Percentiles rank a stretch among this genome's conserved stretches.
These are phyloP conservation scores for Coracias cyanogaster DNA, from an alignment of 2,797 vertebrate species.

Conservation along the genomic window DNA sequence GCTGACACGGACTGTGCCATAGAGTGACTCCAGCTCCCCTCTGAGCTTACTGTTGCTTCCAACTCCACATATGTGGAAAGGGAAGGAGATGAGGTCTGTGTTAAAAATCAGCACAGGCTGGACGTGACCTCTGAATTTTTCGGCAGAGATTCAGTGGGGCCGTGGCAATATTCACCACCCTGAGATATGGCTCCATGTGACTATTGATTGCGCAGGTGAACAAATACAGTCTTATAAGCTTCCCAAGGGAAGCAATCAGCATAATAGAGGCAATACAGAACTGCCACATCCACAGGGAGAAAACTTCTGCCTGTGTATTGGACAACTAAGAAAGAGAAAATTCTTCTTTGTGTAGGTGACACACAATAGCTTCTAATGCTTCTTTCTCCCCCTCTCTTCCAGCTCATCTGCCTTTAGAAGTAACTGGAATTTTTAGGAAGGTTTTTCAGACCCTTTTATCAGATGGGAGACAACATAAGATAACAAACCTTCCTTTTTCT, in stretches of 20 bases:
- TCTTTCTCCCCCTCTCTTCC: background rate
- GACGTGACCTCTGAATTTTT: fast-evolving
- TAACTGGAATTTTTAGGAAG: background rate
- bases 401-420: background rate
- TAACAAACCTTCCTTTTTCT: background rate
- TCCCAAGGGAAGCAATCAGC: background rate
- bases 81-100: background rate
- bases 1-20: background rate
- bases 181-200: background rate
- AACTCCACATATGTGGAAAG: background rate
- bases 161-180: background rate
- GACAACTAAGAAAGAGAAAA: background rate
- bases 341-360: background rate
- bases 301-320: background rate
- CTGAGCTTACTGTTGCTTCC: background rate
- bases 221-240: background rate
- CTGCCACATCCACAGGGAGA: fast-evolving
- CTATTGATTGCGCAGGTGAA: background rate
- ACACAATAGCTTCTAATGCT: background rate
- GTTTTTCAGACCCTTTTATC: background rate
- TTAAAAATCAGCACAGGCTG: background rate
- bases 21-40: background rate
- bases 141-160: background rate
- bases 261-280: background rate
- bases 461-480: background rate